Conservation (phyloP, 2,113 vertebrate species). For the Thoracochromis brauschi region DNA sequence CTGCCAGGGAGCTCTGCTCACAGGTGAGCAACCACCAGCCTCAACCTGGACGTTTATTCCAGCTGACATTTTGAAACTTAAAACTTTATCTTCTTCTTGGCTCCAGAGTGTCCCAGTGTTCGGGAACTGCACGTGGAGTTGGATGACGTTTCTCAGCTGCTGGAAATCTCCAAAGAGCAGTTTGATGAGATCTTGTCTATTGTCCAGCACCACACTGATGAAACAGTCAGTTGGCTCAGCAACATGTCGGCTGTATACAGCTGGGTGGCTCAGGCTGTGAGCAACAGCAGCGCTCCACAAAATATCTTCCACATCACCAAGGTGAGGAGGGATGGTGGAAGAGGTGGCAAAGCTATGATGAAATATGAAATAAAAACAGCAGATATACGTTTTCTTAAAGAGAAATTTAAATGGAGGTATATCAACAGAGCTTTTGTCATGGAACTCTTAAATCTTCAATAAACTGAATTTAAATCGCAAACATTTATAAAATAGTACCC, state of each 20-base stretch:
- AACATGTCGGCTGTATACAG: constrained; percentile 80
- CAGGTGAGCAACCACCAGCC: constrained; percentile 66
- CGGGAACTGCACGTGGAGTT: constrained; percentile 78
- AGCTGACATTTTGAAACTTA: not conserved
- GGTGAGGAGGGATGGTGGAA: constrained; percentile 60
- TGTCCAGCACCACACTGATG: constrained; percentile 77
- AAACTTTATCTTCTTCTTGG: not conserved
- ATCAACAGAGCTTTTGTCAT: not conserved
- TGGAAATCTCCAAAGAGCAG: constrained; percentile 79
- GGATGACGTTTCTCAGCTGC: constrained; percentile 76
- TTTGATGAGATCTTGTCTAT: constrained; percentile 80
- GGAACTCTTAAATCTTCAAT: not conserved
- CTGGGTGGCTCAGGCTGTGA: constrained; percentile 80
- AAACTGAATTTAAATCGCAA: not conserved
- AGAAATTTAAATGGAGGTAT: not conserved
- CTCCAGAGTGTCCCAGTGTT: constrained; percentile 78
- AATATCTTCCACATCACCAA: constrained; percentile 75
- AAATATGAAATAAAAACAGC: not conserved
- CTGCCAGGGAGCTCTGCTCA: constrained; percentile 78
- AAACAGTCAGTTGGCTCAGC: constrained; percentile 74
- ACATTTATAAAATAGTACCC: not conserved
- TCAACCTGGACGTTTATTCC: not conserved
- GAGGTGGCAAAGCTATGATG: not conserved
- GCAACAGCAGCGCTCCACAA: constrained; percentile 52
- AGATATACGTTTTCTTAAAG: not conserved